Conservation (phyloP, 2,113 vertebrate species). For the Calonectris borealis region DNA sequence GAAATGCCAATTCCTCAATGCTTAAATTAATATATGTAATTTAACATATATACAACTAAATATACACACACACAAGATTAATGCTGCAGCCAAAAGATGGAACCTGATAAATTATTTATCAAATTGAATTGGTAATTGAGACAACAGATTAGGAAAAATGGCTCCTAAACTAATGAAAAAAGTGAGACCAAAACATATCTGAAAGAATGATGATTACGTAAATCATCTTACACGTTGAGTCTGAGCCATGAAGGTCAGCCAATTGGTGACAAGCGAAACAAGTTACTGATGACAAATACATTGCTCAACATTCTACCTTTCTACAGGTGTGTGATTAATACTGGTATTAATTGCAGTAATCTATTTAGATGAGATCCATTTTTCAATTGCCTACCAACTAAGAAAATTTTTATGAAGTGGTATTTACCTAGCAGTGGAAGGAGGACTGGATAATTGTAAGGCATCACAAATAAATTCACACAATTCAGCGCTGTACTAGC, state of each 20-base stretch:
- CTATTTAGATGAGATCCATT: not conserved
- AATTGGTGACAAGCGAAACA: not conserved
- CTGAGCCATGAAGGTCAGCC: not conserved
- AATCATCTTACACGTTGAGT: not conserved
- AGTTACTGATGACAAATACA: not conserved
- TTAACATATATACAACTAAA: not conserved
- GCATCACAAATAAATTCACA: conserved; percentile 98
- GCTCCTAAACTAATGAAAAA: not conserved
- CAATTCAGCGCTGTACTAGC: conserved; percentile 96
- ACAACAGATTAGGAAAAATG: not conserved
- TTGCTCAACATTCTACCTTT: not conserved
- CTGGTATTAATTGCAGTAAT: not conserved
- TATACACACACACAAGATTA: not conserved
- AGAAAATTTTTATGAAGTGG: not conserved
- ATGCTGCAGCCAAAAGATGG: not conserved
- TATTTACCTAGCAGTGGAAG: conserved; percentile 91
- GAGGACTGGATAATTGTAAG: conserved; percentile 96
- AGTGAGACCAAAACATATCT: not conserved
- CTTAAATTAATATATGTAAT: not conserved
- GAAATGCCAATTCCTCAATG: not conserved
- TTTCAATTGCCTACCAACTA: not conserved
- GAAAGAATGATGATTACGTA: not conserved
- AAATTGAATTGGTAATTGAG: not conserved
- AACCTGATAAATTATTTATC: not conserved
- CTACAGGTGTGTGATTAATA: not conserved